A percentile compares a stretch with the other conserved stretches of the same genome.
These are phyloP conservation scores for Drosophila sproati DNA, from an alignment of 1,140 invertebrate species.

Conservation along the genomic window DNA sequence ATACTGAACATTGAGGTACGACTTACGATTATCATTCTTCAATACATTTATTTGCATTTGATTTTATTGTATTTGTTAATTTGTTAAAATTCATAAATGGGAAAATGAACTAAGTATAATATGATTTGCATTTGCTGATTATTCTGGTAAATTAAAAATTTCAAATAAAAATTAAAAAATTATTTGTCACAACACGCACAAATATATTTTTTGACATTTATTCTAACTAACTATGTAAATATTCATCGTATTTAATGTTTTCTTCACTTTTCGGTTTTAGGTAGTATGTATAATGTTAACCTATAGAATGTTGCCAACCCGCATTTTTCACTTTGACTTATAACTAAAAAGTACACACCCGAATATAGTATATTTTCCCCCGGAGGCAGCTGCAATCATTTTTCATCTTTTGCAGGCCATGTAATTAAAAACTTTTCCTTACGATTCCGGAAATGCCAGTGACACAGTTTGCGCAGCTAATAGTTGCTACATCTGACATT, in stretches of 20 bases:
- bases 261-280: slow-evolving; percentile 46
- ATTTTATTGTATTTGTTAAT: slow-evolving; percentile 60
- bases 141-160: slow-evolving; percentile 27
- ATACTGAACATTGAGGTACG: slow-evolving; percentile 81
- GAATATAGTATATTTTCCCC: slow-evolving; percentile 11
- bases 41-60: slow-evolving; percentile 63
- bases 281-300: slow-evolving; percentile 75
- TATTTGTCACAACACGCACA: slow-evolving; percentile 80
- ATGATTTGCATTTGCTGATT: slow-evolving; percentile 44
- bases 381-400: slow-evolving; percentile 18
- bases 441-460: slow-evolving; percentile 44
- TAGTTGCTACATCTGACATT: slow-evolving; percentile 45
- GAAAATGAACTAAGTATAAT: background rate
- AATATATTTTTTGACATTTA: slow-evolving; percentile 21
- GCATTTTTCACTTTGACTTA: slow-evolving; percentile 56
- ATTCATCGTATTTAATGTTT: slow-evolving; percentile 27
- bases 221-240: slow-evolving; percentile 71
- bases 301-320: slow-evolving; percentile 72
- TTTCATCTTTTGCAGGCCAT: slow-evolving; percentile 15
- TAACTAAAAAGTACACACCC: slow-evolving; percentile 27
- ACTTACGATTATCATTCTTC: slow-evolving; percentile 81
- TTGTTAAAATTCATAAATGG: slow-evolving; percentile 24
- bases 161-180: slow-evolving; percentile 54
- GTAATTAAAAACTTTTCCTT: slow-evolving; percentile 68
- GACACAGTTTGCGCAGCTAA: slow-evolving; percentile 52